Percentiles rank a stretch among this genome's conserved stretches.
These are phyloP conservation scores for Chironomus striatipennis DNA, from an alignment of 1,140 invertebrate species.

Conservation along the genomic window DNA sequence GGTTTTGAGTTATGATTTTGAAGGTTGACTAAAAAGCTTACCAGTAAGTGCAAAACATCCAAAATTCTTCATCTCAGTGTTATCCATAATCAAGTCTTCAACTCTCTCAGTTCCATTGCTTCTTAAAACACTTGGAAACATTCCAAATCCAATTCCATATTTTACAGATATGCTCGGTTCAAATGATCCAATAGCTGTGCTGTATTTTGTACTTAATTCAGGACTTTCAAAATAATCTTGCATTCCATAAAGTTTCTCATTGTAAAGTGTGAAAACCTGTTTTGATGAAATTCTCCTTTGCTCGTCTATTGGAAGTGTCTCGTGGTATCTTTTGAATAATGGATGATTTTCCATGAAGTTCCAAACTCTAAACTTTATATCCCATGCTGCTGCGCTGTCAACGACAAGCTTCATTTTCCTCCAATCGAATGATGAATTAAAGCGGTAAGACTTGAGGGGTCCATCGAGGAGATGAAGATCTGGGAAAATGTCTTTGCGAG, in stretches of 20 bases:
- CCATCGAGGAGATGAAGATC: slow-evolving; percentile 52
- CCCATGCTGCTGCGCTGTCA: slow-evolving; percentile 52
- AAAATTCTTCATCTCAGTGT: slow-evolving; percentile 46
- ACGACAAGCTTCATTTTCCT: slow-evolving; percentile 66
- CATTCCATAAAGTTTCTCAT: slow-evolving; percentile 53
- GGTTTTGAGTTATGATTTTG: too few relatives aligned
- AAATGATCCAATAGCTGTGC: slow-evolving; percentile 55
- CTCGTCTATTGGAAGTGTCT: slow-evolving; percentile 51
- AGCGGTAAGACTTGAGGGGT: slow-evolving; percentile 63
- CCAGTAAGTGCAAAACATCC: slow-evolving; percentile 78
- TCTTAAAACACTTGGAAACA: slow-evolving; percentile 48
- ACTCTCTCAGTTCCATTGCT: slow-evolving; percentile 51
- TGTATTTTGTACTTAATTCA: slow-evolving; percentile 39
- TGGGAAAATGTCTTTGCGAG: slow-evolving; percentile 41
- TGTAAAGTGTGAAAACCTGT: slow-evolving; percentile 51
- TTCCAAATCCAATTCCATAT: slow-evolving; percentile 48
- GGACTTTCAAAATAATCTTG: slow-evolving; percentile 43
- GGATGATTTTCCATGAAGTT: slow-evolving; percentile 66
- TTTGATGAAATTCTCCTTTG: slow-evolving; percentile 50
- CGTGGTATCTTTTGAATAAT: slow-evolving; percentile 53
- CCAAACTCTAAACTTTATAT: slow-evolving; percentile 54
- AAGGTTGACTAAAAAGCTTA: too few relatives aligned
- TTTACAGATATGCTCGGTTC: slow-evolving; percentile 61
- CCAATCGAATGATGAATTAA: slow-evolving; percentile 72
- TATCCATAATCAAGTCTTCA: slow-evolving; percentile 48